Percentiles rank a stretch among this genome's conserved stretches.
These are phyloP conservation scores for Leistus spinibarbis DNA, from an alignment of 2,888 invertebrate genomes.

Conservation along the genomic window DNA sequence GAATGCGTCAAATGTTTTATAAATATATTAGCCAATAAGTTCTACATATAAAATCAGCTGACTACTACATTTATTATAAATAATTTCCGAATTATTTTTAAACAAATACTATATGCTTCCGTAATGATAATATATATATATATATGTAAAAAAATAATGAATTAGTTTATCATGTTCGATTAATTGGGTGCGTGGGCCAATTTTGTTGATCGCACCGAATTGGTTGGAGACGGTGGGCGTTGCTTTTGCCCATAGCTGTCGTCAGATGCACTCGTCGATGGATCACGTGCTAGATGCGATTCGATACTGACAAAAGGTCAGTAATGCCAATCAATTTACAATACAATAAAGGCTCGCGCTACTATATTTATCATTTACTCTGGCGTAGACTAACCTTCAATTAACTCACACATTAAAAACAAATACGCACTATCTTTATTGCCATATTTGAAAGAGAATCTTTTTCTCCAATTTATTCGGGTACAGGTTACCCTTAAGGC, in stretches of 20 bases:
- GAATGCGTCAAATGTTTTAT: background rate
- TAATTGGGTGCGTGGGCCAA: background rate
- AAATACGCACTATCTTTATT: too few relatives aligned
- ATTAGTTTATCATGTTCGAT: background rate
- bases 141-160: background rate
- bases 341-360: too few relatives aligned
- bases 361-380: too few relatives aligned
- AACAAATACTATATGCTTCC: background rate
- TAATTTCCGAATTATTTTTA: background rate
- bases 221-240: background rate
- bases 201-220: background rate
- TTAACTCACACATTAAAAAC: too few relatives aligned
- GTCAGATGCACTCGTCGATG: background rate
- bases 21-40: background rate
- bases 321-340: background rate
- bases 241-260: background rate
- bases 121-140: background rate
- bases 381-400: too few relatives aligned
- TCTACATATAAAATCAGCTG: background rate
- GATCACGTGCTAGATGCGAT: background rate
- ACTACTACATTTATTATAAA: background rate
- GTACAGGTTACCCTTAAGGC: too few relatives aligned
- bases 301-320: background rate
- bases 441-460: too few relatives aligned
- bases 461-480: too few relatives aligned